phyloP scores from a whole-genome alignment of 2,113 vertebrate species.

The Myiopsitta monachus region DNA sequence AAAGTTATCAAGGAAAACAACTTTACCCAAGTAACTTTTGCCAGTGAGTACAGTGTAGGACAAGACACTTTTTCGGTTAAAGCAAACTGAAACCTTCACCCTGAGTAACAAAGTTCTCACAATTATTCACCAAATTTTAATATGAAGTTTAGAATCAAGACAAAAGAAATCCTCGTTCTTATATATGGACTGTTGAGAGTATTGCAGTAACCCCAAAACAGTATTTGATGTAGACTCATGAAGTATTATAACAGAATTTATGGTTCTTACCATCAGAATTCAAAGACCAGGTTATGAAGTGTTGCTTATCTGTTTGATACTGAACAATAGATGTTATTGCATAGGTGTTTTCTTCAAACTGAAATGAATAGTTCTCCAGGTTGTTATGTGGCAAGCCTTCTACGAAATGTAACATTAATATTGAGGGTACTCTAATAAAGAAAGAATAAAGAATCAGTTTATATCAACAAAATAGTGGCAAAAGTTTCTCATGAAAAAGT shows the following conservation, averaged over 20 bases:
- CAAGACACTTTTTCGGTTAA: not conserved
- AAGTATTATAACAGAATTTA: not conserved
- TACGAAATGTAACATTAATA: conserved; percentile 89
- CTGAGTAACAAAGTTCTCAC: not conserved
- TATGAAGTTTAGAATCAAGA: not conserved
- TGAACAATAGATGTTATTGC: conserved; percentile 82
- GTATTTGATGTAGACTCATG: not conserved
- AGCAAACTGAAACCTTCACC: not conserved
- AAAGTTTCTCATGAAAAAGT: not conserved
- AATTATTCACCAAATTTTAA: not conserved
- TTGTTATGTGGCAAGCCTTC: conserved; percentile 85
- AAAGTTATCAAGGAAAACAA: not conserved
- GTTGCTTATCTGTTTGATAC: conserved; percentile 75
- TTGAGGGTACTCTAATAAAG: conserved; percentile 77
- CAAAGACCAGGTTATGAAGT: conserved; percentile 88
- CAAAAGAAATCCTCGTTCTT: not conserved
- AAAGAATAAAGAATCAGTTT: not conserved
- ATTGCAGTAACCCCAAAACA: not conserved
- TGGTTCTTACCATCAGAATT: conserved; percentile 81
- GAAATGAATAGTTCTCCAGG: conserved; percentile 79
- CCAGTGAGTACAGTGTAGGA: not conserved
- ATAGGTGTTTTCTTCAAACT: conserved; percentile 76
- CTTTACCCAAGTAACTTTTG: not conserved
- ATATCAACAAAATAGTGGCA: not conserved
- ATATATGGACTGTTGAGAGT: not conserved